Conservation (phyloP, 2,113 vertebrate genomes). For the Aplodontia rufa region DNA sequence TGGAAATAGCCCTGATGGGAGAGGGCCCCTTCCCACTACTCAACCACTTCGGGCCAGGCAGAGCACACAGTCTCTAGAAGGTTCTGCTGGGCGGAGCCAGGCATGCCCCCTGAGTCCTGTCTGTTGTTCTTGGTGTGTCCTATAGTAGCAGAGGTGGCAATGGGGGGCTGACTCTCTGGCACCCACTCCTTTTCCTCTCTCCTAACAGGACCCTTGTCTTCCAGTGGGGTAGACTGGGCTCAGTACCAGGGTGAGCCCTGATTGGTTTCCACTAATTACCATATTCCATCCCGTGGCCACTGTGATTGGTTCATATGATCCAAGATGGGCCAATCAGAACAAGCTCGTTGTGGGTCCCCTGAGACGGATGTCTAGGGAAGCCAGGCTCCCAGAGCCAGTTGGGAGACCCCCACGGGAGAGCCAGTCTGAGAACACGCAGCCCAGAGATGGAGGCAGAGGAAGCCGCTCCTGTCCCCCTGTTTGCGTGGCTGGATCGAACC, state of each 20-base stretch:
- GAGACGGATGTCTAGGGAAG: not conserved
- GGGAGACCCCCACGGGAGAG: not conserved
- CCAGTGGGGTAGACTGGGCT: not conserved
- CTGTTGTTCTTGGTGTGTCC: not conserved
- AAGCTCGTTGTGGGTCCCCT: not conserved
- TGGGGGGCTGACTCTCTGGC: not conserved
- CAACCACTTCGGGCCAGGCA: slow-evolving; percentile 56
- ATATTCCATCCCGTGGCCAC: not conserved
- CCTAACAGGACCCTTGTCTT: not conserved
- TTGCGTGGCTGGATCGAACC: not conserved
- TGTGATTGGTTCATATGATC: not conserved
- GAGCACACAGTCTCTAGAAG: slow-evolving; percentile 25
- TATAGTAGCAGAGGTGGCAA: not conserved
- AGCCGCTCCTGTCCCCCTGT: no score
- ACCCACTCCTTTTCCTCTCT: not conserved
- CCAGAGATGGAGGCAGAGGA: not conserved
- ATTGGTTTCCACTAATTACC: not conserved
- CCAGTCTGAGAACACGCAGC: not conserved
- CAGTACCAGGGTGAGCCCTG: not conserved
- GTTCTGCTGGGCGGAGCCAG: not conserved
- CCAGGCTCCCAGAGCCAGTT: not conserved
- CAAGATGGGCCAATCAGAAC: not conserved
- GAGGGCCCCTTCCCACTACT: slow-evolving; percentile 18
- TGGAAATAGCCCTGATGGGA: slow-evolving; percentile 37
- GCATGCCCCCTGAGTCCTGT: not conserved